Conservation (phyloP, 2,113 vertebrate species). For the Trogon surrucura region DNA sequence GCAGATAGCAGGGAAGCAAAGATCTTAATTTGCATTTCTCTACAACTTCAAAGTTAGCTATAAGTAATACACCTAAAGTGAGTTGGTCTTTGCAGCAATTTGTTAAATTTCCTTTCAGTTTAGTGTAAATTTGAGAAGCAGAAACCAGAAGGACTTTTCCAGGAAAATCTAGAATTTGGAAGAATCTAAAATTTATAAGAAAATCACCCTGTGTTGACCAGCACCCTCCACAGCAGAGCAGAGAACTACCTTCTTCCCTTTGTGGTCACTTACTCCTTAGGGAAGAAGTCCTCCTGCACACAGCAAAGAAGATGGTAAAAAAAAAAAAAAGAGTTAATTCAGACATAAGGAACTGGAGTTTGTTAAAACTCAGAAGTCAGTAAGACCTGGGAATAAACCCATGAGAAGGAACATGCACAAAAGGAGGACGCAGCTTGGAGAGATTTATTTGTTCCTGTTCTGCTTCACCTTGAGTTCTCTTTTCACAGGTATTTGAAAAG, state of each 20-base stretch:
- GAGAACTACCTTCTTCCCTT: neutral
- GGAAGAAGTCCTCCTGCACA: neutral
- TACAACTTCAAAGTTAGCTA: neutral
- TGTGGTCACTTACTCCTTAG: neutral
- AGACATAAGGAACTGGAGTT: neutral
- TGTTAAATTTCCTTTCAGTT: neutral
- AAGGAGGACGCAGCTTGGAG: neutral
- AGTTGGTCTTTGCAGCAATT: neutral
- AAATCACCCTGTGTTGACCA: neutral
- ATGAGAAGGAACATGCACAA: neutral
- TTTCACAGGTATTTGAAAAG: neutral
- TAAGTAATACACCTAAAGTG: neutral
- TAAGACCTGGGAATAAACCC: neutral
- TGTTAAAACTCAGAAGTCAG: neutral
- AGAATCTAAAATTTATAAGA: neutral
- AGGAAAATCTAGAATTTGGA: neutral
- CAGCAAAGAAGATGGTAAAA: neutral
- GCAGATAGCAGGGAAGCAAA: neutral
- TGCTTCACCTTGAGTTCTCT: neutral
- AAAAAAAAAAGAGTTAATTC: neutral
- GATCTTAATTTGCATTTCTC: neutral
- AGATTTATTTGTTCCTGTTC: neutral
- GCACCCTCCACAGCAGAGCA: neutral
- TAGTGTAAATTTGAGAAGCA: neutral
- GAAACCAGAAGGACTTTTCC: neutral